These are phyloP conservation scores for Microcebus jonahi DNA, from an alignment of 2,113 vertebrate species.

Conservation along the genomic window DNA sequence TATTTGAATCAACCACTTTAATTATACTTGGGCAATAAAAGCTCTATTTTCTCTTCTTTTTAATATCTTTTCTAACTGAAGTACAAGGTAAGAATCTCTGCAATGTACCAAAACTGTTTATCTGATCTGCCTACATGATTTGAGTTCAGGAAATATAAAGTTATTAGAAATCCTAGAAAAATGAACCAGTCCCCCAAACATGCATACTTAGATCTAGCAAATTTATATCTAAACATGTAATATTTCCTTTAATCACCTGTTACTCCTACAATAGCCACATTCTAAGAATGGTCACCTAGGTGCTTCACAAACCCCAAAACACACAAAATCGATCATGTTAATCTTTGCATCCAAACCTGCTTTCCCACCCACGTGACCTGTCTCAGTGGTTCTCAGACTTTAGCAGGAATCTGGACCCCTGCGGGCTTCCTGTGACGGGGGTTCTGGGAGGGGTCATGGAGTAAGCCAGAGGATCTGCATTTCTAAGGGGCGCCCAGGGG, in stretches of 20 bases:
- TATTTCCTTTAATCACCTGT: background rate
- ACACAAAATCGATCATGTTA: background rate
- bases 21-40: slow-evolving; percentile 40
- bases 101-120: background rate
- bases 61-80: slow-evolving; percentile 3
- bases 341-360: background rate
- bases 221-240: background rate
- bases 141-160: slow-evolving; percentile 25
- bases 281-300: fast-evolving
- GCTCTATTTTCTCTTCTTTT: background rate
- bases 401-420: background rate
- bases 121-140: background rate
- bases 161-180: background rate
- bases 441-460: background rate
- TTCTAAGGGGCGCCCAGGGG: too few species aligned
- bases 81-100: slow-evolving; percentile 39
- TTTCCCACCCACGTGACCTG: background rate
- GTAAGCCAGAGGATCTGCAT: background rate
- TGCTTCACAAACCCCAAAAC: background rate
- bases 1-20: slow-evolving; percentile 43
- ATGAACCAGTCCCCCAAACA: background rate
- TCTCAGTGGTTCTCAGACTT: background rate
- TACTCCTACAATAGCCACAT: background rate
- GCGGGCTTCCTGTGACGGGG: background rate
- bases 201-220: background rate